Percentiles rank a stretch among this genome's conserved stretches.
These are phyloP conservation scores for Parelbella ahira DNA, from an alignment of 2,888 invertebrate species.

Conservation along the genomic window DNA sequence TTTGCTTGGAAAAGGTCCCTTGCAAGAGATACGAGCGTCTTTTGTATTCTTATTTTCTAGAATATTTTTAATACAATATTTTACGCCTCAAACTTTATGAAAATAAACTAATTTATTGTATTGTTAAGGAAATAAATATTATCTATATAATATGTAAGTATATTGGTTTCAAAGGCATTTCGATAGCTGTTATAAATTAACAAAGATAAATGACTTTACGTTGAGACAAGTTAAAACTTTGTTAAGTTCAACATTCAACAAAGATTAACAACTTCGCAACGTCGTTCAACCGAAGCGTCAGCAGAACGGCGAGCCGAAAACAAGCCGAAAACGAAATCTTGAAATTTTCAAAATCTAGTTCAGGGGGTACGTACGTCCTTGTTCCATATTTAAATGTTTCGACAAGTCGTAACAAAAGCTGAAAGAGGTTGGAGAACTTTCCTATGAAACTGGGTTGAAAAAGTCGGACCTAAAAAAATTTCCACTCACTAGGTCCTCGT, in stretches of 20 bases:
- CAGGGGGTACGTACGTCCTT: slow-evolving; percentile 26
- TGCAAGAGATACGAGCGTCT: no score
- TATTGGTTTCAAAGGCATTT: no score
- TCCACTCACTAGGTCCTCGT: slow-evolving; percentile 25
- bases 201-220: slow-evolving; percentile 12
- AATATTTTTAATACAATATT: no score
- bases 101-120: no score
- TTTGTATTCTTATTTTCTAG: no score
- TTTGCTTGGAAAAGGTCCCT: no score
- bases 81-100: no score
- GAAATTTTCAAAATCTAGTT: slow-evolving; percentile 25
- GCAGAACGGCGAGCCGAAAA: no score
- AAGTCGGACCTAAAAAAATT: slow-evolving; percentile 25
- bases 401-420: slow-evolving; percentile 27
- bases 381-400: slow-evolving; percentile 30
- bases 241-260: slow-evolving; percentile 14
- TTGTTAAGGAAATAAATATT: no score
- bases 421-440: slow-evolving; percentile 23
- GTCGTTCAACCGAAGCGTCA: slow-evolving; percentile 3
- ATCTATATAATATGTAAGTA: no score
- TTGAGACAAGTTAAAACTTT: slow-evolving; percentile 14
- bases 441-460: slow-evolving; percentile 27
- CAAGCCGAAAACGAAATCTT: slow-evolving; percentile 6
- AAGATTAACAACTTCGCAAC: slow-evolving; percentile 17
- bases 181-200: background rate